phyloP scores from a whole-genome alignment of 2,888 invertebrate genomes.

The Caenorhabditis angaria region DNA sequence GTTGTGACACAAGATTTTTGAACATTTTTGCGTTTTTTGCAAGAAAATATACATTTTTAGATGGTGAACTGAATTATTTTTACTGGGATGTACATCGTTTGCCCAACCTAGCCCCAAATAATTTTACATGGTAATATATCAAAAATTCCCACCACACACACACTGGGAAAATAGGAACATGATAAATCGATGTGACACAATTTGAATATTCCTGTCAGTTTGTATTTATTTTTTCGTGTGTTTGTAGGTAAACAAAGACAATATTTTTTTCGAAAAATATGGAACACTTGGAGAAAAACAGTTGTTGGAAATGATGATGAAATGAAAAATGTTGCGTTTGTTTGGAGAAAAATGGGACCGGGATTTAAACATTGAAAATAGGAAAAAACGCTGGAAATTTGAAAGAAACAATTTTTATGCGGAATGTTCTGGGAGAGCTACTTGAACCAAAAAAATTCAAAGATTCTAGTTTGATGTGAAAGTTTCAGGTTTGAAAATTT shows the following conservation, averaged over 20 bases:
- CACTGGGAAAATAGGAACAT: neutral
- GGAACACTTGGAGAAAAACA: neutral
- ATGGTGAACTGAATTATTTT: too few species aligned
- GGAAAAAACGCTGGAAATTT: neutral
- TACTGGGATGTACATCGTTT: neutral
- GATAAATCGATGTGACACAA: neutral
- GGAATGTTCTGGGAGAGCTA: too few species aligned
- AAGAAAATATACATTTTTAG: too few species aligned
- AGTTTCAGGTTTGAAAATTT: too few species aligned
- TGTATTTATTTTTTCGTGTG: neutral
- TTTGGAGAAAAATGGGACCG: neutral
- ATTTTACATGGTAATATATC: too few species aligned
- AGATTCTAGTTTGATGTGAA: too few species aligned
- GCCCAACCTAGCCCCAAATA: neutral
- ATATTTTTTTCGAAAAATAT: neutral
- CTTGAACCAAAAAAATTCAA: too few species aligned
- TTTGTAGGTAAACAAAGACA: neutral
- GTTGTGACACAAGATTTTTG: neutral
- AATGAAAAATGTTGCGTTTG: neutral
- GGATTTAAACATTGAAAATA: neutral
- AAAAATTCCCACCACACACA: too few species aligned
- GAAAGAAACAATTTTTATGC: neutral
- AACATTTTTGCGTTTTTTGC: neutral
- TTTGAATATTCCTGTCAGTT: conserved; percentile 4
- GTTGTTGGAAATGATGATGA: neutral